Evolutionary conservation across 2,113 vertebrate species (phyloP).

Genomic region (Pseudopipra pipra): DNA sequence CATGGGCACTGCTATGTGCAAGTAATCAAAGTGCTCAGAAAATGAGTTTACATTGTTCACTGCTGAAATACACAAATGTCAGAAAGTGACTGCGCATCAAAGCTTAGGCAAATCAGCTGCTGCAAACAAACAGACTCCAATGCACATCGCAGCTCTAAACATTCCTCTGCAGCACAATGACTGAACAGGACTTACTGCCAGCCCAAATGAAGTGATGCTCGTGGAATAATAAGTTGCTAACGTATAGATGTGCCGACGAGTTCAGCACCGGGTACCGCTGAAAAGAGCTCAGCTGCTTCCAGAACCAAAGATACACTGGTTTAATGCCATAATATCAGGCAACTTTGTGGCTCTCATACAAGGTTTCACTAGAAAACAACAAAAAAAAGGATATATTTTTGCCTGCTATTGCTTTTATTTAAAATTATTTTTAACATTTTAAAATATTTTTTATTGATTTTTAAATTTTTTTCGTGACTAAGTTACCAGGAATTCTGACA

Average conservation of each 20-base stretch:
- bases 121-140: constrained; percentile 78
- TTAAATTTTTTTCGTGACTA: background rate
- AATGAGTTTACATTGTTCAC: constrained; percentile 83
- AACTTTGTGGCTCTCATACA: background rate
- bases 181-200: constrained; percentile 63
- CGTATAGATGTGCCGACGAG: background rate
- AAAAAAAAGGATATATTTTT: background rate
- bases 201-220: constrained; percentile 65
- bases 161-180: constrained; percentile 52
- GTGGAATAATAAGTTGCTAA: constrained; percentile 52
- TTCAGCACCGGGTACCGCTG: background rate
- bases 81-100: constrained; percentile 81
- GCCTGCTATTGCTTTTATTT: background rate
- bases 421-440: background rate
- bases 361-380: background rate
- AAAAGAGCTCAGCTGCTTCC: background rate
- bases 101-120: constrained; percentile 79
- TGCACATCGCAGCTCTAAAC: constrained; percentile 68
- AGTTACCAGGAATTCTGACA: background rate
- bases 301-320: background rate
- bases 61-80: constrained; percentile 83
- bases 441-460: background rate
- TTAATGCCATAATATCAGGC: background rate
- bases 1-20: constrained; percentile 76
- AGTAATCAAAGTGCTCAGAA: constrained; percentile 80